Conservation (phyloP, 1,140 invertebrate genomes). For the Aphis craccivora region DNA sequence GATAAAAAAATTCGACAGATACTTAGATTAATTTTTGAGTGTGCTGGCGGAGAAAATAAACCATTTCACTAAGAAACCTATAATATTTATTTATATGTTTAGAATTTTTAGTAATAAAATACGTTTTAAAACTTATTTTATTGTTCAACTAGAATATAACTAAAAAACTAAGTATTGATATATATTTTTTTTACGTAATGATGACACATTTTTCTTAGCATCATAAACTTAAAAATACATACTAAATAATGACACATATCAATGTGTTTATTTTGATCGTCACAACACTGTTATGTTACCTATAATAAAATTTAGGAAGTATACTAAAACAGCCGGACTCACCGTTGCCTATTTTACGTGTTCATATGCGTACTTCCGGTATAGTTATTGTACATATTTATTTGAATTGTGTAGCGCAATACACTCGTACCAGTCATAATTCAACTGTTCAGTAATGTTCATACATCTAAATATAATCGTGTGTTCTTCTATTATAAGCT, state of each 20-base stretch:
- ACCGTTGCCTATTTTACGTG: slow-evolving; percentile 42
- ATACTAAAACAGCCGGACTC: slow-evolving; percentile 41
- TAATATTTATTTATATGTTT: not conserved
- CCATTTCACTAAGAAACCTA: not conserved
- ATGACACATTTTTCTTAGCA: not conserved
- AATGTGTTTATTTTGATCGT: not conserved
- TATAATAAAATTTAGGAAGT: slow-evolving; percentile 45
- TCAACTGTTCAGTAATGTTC: slow-evolving; percentile 21
- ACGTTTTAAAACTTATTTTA: not conserved
- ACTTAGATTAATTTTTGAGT: not conserved
- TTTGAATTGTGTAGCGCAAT: not conserved
- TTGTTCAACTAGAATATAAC: not conserved
- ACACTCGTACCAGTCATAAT: not conserved
- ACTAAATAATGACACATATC: not conserved
- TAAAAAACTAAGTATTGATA: not conserved
- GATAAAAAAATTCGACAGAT: not conserved
- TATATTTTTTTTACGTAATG: not conserved
- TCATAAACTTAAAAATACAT: slow-evolving; percentile 1
- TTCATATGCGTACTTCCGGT: slow-evolving; percentile 51
- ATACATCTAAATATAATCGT: not conserved
- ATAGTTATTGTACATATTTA: not conserved
- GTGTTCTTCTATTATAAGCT: not conserved
- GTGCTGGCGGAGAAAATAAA: not conserved
- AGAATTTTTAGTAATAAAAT: not conserved
- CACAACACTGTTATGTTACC: not conserved